Evolutionary conservation across 2,888 invertebrate species (phyloP).

Genomic region (Ormyrus rosae): DNA sequence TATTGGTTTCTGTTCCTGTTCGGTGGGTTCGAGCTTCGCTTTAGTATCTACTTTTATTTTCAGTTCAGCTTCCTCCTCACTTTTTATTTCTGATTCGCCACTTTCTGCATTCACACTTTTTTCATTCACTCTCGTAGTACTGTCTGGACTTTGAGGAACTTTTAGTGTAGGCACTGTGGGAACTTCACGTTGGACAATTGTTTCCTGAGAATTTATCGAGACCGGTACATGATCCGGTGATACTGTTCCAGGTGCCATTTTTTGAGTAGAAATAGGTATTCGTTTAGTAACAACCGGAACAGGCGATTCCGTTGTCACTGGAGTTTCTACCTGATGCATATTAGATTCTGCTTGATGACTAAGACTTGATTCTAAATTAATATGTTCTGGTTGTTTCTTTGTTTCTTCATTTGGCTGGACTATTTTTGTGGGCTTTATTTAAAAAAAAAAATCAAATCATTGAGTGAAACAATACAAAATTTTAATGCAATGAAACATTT

Average conservation of each 20-base stretch:
- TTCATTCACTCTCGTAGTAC: constrained; percentile 28
- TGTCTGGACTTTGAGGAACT: constrained; percentile 19
- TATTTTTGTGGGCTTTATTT: constrained; percentile 55
- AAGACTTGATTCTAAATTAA: constrained; percentile 42
- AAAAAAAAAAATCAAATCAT: background rate
- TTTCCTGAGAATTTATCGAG: background rate
- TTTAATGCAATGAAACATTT: background rate
- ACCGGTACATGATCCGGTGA: constrained; percentile 27
- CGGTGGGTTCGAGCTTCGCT: constrained; percentile 28
- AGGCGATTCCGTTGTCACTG: constrained; percentile 1
- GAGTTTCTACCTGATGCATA: constrained; percentile 26
- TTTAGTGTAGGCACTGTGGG: background rate
- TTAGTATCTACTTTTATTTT: constrained; percentile 14
- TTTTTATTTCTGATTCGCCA: constrained; percentile 16
- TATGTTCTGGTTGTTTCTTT: constrained; percentile 18
- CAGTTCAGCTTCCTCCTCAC: constrained; percentile 23
- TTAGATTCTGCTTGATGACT: constrained; percentile 26
- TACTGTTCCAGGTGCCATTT: constrained; percentile 14
- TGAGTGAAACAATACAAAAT: background rate
- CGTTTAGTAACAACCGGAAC: constrained; percentile 22
- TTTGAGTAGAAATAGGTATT: constrained; percentile 14
- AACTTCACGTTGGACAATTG: background rate
- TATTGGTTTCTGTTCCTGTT: constrained; percentile 29
- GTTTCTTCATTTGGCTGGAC: constrained; percentile 28
- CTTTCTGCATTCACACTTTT: constrained; percentile 13